Percentiles rank a stretch among this genome's conserved stretches.
phyloP scores from a whole-genome alignment of 1,140 invertebrate genomes.

The Orchestia grillus region DNA sequence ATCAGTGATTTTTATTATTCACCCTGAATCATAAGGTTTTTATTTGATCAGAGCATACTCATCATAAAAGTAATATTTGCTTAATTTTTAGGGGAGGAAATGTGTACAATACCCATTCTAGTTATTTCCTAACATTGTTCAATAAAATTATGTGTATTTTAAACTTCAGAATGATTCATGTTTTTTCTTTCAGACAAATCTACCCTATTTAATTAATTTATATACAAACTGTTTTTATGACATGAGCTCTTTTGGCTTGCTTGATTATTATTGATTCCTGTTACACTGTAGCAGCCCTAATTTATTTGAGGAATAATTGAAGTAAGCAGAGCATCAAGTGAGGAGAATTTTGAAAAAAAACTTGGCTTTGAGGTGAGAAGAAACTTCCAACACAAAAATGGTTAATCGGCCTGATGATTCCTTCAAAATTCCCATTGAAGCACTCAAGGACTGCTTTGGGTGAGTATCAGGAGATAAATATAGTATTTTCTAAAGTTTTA shows the following conservation, averaged over 20 bases:
- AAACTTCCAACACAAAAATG: not conserved
- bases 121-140: no score
- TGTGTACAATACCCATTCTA: no score
- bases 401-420: not conserved
- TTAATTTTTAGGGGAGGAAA: no score
- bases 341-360: not conserved
- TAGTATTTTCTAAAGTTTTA: not conserved
- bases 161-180: no score
- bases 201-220: not conserved
- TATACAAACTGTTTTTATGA: not conserved
- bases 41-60: no score
- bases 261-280: not conserved
- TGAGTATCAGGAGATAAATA: not conserved
- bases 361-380: not conserved
- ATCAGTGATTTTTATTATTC: no score
- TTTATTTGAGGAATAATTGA: not conserved
- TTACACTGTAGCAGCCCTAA: not conserved
- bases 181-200: not conserved
- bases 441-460: conserved; percentile 11
- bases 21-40: no score
- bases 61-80: no score
- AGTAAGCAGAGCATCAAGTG: not conserved
- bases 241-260: not conserved
- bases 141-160: no score
- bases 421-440: conserved; percentile 5